Evolutionary conservation across 2,888 invertebrate genomes (phyloP), one percentile per base, ranked within the genome.

Genomic region (Aphrophora alni): DNA sequence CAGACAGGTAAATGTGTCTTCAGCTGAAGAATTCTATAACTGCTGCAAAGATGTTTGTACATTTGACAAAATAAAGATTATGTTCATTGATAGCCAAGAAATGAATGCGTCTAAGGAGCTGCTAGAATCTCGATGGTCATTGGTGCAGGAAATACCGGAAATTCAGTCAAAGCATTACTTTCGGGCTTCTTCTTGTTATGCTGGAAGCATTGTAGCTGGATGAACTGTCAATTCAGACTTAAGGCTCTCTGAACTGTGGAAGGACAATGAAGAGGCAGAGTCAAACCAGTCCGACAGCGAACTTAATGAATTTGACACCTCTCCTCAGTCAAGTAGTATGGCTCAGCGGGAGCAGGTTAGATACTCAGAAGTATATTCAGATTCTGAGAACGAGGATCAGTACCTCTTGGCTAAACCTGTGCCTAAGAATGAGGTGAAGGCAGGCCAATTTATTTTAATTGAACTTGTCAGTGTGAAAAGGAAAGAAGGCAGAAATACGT

Each of bases 1-100:
- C 75, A 75, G 75, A 75, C 75, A 75, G 75, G 75, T 75, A 44
- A 75, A 75, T 75, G 75, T 75, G 51, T 75, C 75, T 25, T 75
- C 75, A 75, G 75, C 75, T 44, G 51, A 75, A 75, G 75, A 75
- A 75, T 75, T 75, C 51, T 75, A 75, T 75, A 38, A 75, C 75
- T 44, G 75, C 75, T 75, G 75, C 75, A 75, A 75, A 44, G 27
- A 75, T 75, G 51, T 75, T 21, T 75, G 75, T 75, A 75, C 75
- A 75, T 75, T 21, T 75, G 75, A 75, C 38, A 75, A 75, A 75
- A 75, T 75, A 38, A 75, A 75, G 75, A 75, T 75, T 25, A 75
- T 75, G 75, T 51, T 75, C 51, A 44, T 75, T 75, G 75, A 51
- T 75, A 51, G 51, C 26, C 75, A 75, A 75, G 75, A 75, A 75